A percentile compares a stretch with the other conserved stretches of the same genome.
These are phyloP conservation scores for Eupithecia dodoneata DNA, from an alignment of 2,888 invertebrate species.

Conservation along the genomic window DNA sequence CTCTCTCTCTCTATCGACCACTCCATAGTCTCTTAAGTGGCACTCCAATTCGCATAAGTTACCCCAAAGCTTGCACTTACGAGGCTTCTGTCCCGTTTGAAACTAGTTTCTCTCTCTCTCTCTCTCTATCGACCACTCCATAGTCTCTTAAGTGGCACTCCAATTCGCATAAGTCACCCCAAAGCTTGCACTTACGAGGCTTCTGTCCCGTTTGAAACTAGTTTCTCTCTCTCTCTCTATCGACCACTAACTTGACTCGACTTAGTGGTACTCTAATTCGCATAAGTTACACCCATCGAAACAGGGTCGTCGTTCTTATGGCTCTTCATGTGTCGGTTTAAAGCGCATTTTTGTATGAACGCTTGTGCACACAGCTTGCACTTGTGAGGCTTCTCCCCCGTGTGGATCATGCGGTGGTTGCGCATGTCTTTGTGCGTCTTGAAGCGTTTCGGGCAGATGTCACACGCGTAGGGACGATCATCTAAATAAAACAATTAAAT, in stretches of 20 bases:
- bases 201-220: too few relatives aligned
- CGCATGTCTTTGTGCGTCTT: slow-evolving; percentile 96
- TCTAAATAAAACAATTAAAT: slow-evolving; percentile 63
- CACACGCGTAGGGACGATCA: slow-evolving; percentile 92
- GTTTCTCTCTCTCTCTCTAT: neutral
- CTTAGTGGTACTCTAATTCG: slow-evolving; percentile 26
- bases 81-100: too few relatives aligned
- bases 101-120: too few relatives aligned
- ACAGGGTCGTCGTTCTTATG: slow-evolving; percentile 50
- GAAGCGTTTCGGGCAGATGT: slow-evolving; percentile 94
- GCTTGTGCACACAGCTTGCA: slow-evolving; percentile 95
- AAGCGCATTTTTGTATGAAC: slow-evolving; percentile 95
- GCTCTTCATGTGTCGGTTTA: slow-evolving; percentile 95
- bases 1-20: neutral
- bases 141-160: slow-evolving; percentile 12
- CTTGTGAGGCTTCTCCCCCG: slow-evolving; percentile 95
- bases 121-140: neutral
- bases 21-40: neutral
- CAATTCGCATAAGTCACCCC: slow-evolving; percentile 27
- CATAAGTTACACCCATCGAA: slow-evolving; percentile 6
- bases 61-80: too few relatives aligned
- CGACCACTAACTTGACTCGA: neutral
- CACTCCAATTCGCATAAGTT: slow-evolving; percentile 32
- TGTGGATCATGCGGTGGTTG: slow-evolving; percentile 96
- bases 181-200: too few relatives aligned